Evolutionary conservation across 2,113 vertebrate species (phyloP).

Genomic region (Barnardius zonarius): DNA sequence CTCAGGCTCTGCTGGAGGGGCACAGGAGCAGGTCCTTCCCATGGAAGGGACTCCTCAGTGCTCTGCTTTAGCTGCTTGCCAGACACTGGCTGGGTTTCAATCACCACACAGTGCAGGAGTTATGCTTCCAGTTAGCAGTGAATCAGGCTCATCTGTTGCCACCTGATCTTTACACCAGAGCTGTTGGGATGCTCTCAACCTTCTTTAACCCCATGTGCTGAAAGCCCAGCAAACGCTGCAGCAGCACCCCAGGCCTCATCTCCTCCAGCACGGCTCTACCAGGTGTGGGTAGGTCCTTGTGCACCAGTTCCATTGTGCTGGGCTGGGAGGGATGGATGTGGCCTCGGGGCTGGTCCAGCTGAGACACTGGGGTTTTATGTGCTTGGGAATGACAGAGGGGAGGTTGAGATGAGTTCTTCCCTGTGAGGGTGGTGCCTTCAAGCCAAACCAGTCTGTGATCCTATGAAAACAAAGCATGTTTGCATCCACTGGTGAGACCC

Average conservation of each 20-base stretch:
- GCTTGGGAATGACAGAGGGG: background rate
- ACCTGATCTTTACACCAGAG: background rate
- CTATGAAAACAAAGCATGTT: background rate
- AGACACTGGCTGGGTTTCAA: background rate
- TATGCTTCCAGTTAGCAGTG: slow-evolving; percentile 1
- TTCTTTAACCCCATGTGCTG: background rate
- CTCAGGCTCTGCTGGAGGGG: background rate
- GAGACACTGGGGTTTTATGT: background rate
- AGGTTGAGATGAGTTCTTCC: background rate
- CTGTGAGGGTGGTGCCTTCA: background rate
- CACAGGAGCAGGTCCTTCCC: background rate
- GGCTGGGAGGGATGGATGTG: background rate
- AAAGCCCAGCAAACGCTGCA: background rate
- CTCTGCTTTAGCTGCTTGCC: background rate
- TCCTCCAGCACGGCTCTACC: background rate
- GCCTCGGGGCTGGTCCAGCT: background rate
- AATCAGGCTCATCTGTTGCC: slow-evolving; percentile 4
- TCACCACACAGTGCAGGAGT: background rate
- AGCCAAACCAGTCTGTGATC: background rate
- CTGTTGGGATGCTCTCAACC: background rate
- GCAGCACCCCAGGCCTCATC: background rate
- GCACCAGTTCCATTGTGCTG: background rate
- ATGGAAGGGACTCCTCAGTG: background rate
- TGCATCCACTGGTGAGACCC: rapidly evolving
- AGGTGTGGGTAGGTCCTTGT: rapidly evolving